Evolutionary conservation across 2,113 vertebrate genomes (phyloP).

Genomic region (Eudyptes chrysolophus): DNA sequence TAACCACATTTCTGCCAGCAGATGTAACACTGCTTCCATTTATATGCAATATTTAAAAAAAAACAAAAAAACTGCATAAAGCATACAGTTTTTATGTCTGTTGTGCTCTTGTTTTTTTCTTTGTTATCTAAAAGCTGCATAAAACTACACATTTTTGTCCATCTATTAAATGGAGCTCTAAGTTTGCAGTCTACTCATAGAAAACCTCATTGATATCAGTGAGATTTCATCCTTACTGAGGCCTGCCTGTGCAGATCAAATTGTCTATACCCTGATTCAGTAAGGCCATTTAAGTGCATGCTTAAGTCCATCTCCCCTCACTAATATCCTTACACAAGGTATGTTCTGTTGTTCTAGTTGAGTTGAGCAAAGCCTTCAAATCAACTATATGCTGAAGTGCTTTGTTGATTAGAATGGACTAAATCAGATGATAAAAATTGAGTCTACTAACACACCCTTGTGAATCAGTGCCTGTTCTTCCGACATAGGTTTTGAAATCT

Average conservation of each 20-base stretch:
- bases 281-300: not conserved
- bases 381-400: not conserved
- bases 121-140: not conserved
- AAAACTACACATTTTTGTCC: not conserved
- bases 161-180: not conserved
- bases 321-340: not conserved
- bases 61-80: not conserved
- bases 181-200: not conserved
- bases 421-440: not conserved
- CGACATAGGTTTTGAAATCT: not conserved
- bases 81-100: not conserved
- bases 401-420: not conserved
- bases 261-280: not conserved
- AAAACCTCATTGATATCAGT: not conserved
- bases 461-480: not conserved
- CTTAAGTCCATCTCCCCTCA: not conserved
- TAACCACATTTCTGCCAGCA: conserved; percentile 59
- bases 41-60: not conserved
- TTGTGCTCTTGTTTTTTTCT: not conserved
- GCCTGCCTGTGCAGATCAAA: not conserved
- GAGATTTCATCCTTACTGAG: not conserved
- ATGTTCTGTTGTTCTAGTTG: not conserved
- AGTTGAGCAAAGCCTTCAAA: not conserved
- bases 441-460: not conserved
- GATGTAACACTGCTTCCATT: conserved; percentile 44